These are phyloP conservation scores for Loris lydekkerianus DNA, from an alignment of 2,797 vertebrate genomes.

Conservation along the genomic window DNA sequence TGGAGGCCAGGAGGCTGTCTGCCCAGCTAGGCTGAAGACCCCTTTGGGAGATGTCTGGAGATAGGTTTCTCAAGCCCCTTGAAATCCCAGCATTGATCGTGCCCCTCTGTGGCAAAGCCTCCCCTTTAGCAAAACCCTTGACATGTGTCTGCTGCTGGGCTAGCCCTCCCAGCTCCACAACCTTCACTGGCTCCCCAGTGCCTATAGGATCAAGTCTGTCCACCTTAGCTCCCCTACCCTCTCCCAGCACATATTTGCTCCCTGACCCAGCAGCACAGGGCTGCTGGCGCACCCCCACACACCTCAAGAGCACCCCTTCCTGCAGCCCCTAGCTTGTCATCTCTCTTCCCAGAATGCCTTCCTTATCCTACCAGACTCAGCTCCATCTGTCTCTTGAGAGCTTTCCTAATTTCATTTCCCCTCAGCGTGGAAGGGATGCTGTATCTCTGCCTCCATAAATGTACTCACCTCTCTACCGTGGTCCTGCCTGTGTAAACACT, in stretches of 20 bases:
- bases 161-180: not conserved
- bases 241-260: too few species aligned
- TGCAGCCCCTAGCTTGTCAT: rapidly evolving
- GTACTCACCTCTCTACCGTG: not conserved
- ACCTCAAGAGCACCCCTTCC: not conserved
- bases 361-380: not conserved
- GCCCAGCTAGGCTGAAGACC: not conserved
- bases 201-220: not conserved
- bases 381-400: not conserved
- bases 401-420: not conserved
- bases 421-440: not conserved
- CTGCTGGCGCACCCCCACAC: rapidly evolving
- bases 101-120: not conserved
- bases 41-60: not conserved
- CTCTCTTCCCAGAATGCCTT: not conserved
- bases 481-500: rapidly evolving
- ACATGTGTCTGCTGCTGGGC: not conserved
- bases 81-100: not conserved
- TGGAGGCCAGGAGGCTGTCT: not conserved
- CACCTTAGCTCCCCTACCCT: not conserved
- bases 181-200: not conserved
- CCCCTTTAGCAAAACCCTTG: not conserved
- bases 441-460: not conserved
- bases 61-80: not conserved
- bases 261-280: not conserved